phyloP scores from a whole-genome alignment of 2,797 vertebrate species.

The Morelia viridis region DNA sequence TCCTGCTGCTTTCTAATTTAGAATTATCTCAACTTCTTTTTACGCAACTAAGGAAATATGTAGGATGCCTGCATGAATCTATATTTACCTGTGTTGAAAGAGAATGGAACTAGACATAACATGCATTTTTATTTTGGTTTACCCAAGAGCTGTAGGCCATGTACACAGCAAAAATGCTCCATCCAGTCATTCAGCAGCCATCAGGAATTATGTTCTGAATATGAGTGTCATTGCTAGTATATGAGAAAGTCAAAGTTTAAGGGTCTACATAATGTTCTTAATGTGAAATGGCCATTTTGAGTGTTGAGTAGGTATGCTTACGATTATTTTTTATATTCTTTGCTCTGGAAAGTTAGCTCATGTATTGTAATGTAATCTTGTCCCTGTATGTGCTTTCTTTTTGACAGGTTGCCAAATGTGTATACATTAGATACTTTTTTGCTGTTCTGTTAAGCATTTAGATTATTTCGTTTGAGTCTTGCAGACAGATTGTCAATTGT shows the following conservation, averaged over 20 bases:
- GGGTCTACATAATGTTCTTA: background rate
- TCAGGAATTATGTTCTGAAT: background rate
- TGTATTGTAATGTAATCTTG: background rate
- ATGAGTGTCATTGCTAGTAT: background rate
- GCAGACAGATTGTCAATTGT: background rate
- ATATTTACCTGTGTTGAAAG: background rate
- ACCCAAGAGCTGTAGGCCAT: background rate
- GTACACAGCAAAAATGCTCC: too few relatives aligned
- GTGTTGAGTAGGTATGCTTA: background rate
- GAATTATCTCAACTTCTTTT: background rate
- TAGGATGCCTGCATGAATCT: background rate
- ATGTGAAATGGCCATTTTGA: background rate
- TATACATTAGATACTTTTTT: background rate
- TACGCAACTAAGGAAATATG: background rate
- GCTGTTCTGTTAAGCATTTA: background rate
- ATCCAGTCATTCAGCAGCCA: background rate
- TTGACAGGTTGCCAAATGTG: background rate
- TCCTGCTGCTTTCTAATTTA: background rate
- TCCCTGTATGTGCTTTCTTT: background rate
- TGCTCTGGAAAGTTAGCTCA: background rate
- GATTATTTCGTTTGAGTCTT: background rate
- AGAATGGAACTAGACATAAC: background rate
- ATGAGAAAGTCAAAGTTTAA: background rate
- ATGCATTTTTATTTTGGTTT: background rate
- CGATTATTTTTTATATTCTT: background rate